Base-by-base conservation (phyloP, 2,888 invertebrate genomes). In the Carcina quercana region DNA sequence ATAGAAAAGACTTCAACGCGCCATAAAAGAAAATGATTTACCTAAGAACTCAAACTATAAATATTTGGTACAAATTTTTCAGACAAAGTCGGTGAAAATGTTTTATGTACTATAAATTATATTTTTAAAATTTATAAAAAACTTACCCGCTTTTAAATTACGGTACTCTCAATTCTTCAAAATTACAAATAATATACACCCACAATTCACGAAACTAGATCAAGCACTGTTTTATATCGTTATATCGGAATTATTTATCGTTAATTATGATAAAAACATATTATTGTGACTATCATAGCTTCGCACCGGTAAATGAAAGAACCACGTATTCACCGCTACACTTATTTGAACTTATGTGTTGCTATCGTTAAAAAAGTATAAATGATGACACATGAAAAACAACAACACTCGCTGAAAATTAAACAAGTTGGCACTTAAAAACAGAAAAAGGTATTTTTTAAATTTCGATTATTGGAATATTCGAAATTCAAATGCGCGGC, bases 291-390 rank as follows among this genome's bases (percentile, higher is more conserved):
- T 45, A 44, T 47, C n/a, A n/a, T n/a, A n/a, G n/a, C n/a, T n/a
- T n/a, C 43, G 24, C 54, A 62, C 59, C 57, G 57, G 50, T 57
- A 52, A 53, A 48, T 45, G 32, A 42, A 37, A 50, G 46, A 49
- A 51, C 56, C 70, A 72, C 69, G 72, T 70, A 69, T 47, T 32
- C 53, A 50, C 44, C 31, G 34, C 22, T 46, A 26, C 36, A 40
- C 37, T 38, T 40, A 35, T 40, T 42, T 37, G 31, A 28, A 35
- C 28, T 28, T 25, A 32, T 51, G 58, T 66, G 67, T 71, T 69
- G 60, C 71, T 38, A 50, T 35, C 42, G 17, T 36, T 54, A 59
- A 55, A 53, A 50, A 24, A 24, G 10, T 24, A 5, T 42, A 43
- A 37, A 38, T 35, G 37, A 36, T 44, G 51, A 54, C 43, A 58